A percentile compares a stretch with the other conserved stretches of the same genome.
These are phyloP conservation scores for Chaetogeoica ovagalla DNA, from an alignment of 2,888 invertebrate genomes.

Conservation along the genomic window DNA sequence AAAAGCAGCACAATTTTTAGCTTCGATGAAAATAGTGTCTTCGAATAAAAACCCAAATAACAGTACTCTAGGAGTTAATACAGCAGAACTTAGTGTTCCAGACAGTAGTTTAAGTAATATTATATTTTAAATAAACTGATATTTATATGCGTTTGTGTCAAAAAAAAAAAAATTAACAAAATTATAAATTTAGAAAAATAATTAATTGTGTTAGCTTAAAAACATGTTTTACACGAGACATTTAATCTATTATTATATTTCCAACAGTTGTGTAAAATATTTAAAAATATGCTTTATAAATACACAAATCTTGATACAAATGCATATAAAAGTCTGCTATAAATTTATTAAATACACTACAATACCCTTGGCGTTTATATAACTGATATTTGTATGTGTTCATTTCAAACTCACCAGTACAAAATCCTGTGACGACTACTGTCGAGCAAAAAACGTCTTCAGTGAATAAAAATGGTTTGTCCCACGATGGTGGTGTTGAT, in stretches of 20 bases:
- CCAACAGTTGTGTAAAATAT: too few species aligned
- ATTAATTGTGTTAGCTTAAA: too few species aligned
- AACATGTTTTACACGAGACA: too few species aligned
- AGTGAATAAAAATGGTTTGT: constrained; percentile 18
- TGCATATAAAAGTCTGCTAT: too few species aligned
- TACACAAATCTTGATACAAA: too few species aligned
- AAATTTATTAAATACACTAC: background rate
- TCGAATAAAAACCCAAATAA: constrained; percentile 6
- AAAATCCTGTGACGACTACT: background rate
- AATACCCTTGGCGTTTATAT: background rate
- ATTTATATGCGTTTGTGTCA: too few species aligned
- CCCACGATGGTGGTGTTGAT: too few species aligned
- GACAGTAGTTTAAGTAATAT: background rate
- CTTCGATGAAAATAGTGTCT: constrained; percentile 44
- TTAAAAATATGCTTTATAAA: too few species aligned
- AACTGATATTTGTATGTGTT: background rate
- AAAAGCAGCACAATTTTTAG: constrained; percentile 54
- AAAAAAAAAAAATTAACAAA: too few species aligned
- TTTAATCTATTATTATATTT: too few species aligned
- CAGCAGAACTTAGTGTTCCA: background rate
- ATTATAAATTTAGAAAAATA: too few species aligned
- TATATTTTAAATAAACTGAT: background rate
- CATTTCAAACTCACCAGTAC: background rate
- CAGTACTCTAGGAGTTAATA: background rate
- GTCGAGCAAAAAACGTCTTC: background rate